Percentiles rank a stretch among this genome's conserved stretches.
phyloP scores from a whole-genome alignment of 2,113 vertebrate genomes.

The Anhinga anhinga region DNA sequence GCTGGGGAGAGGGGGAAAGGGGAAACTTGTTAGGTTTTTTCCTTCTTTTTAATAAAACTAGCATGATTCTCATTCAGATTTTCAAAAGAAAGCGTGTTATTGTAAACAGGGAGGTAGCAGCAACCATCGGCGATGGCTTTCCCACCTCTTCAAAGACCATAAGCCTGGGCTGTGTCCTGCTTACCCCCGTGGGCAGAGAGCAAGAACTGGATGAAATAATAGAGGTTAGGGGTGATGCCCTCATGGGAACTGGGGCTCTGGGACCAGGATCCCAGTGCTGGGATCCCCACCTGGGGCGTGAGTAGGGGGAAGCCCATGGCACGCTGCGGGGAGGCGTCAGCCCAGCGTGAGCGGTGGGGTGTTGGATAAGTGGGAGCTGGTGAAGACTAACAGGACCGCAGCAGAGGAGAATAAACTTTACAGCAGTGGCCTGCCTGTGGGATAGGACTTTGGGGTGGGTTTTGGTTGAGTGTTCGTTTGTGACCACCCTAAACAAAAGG shows the following conservation, averaged over 20 bases:
- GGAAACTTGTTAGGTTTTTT: neutral
- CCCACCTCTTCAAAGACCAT: neutral
- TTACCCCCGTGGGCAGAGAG: neutral
- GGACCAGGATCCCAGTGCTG: neutral
- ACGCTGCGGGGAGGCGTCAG: neutral
- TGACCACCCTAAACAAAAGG: neutral
- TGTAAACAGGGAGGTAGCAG: neutral
- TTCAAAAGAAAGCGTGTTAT: neutral
- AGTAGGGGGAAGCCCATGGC: neutral
- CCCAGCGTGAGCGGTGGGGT: accelerated
- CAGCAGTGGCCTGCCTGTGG: neutral
- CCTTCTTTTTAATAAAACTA: constrained; percentile 21
- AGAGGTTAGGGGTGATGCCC: neutral
- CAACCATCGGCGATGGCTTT: neutral
- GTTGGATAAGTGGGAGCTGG: neutral
- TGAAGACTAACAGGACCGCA: neutral
- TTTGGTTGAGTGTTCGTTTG: neutral
- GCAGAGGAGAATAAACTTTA: neutral
- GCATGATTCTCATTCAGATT: neutral
- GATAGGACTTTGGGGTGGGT: neutral
- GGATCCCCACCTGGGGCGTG: neutral
- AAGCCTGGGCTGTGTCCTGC: neutral
- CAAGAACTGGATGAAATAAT: neutral
- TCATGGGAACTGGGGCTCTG: neutral
- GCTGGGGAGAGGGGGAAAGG: constrained; percentile 29